Evolutionary conservation across 2,113 vertebrate genomes (phyloP).

Genomic region (Solea senegalensis): DNA sequence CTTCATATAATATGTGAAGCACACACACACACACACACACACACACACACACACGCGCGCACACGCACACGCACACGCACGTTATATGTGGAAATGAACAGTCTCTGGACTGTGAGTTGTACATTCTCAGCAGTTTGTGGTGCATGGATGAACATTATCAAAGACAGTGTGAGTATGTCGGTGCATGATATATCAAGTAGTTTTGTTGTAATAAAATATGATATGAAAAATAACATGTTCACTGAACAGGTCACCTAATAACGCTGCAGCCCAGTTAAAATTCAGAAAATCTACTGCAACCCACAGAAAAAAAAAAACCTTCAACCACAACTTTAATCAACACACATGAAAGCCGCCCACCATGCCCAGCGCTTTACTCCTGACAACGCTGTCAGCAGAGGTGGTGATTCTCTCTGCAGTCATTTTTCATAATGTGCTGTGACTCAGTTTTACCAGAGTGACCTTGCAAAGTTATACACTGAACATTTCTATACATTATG

Average conservation of each 20-base stretch:
- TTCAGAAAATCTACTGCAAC: no score
- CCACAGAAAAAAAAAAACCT: no score
- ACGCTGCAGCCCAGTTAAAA: no score
- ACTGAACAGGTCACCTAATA: no score
- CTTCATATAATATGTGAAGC: slow-evolving; percentile 40
- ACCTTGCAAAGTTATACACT: not conserved
- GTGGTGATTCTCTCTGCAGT: not conserved
- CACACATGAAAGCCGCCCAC: no score
- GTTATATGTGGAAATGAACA: not conserved
- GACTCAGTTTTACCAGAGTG: not conserved
- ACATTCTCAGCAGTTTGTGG: not conserved
- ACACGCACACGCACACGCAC: not conserved
- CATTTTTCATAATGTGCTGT: no score
- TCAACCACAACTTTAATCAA: no score
- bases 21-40: slow-evolving; percentile 18
- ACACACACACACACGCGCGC: not conserved
- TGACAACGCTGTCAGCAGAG: slow-evolving; percentile 16
- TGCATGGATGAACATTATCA: not conserved
- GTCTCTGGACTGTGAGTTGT: slow-evolving; percentile 7
- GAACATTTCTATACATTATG: not conserved
- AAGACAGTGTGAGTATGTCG: not conserved
- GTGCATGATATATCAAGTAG: not conserved
- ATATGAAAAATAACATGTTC: no score
- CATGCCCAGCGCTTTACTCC: no score
- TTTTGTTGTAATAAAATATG: no score